Base-by-base conservation (phyloP, 1,140 invertebrate species). In the Theocolax elegans region DNA sequence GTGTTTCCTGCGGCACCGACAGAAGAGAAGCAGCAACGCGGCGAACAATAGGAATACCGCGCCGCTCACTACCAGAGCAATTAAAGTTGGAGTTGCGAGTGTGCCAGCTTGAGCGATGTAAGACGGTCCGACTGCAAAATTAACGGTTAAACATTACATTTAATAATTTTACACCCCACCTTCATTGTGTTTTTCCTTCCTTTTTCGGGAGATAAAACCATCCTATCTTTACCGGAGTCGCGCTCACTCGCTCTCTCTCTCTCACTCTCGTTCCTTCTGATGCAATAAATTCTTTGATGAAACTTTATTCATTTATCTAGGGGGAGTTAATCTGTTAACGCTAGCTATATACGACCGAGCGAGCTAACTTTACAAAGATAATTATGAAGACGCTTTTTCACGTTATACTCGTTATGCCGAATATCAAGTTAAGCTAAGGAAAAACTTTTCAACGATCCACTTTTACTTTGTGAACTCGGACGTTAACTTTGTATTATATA, bases 1-100 rank as follows among this genome's bases (percentile, higher is more conserved):
- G 80, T 94, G 92, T 76, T 92, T 92, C 69, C 91, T 89, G 75
- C 93, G 93, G 83, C 94, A 95, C 62, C 93, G 92, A 78, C 94
- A 96, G 87, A 95, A 96, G 72, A 96, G 89, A 62, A 95, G 87
- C 23, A 95, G 81, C 8, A 97, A 83, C 15, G 90, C 91, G 38
- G 92, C 87, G 79, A 95, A 92, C 0, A 95, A 85, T 1, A 95
- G 84, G 75, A 94, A 92, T 9, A 95, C 91, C 17, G 94, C 90
- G 72, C 92, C 92, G 35, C 92, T 93, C 9, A 95, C 92, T 60
- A 95, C 88, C 74, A 95, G 91, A 1, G 92, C 93, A 63, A 95
- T 92, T 72, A 95, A 80, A 7, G 92, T 94, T 17, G 92, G 91
- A 19, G 92, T 94, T 9, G 91, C 89, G 35, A 95, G 79, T 0